Base-by-base conservation (phyloP, 2,113 vertebrate species). In the Ptilonorhynchus violaceus region DNA sequence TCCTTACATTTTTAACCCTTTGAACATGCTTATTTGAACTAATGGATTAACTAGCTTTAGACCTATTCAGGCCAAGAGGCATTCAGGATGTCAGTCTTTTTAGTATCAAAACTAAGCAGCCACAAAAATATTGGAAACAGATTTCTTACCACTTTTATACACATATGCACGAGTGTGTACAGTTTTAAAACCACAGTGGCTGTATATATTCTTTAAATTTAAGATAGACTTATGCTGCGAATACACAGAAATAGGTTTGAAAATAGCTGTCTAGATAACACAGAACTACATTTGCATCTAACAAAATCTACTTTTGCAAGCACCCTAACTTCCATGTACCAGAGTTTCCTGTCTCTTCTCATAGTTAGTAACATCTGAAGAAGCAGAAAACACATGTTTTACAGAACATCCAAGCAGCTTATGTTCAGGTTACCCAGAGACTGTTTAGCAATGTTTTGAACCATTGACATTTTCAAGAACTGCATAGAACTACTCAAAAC, bases 161-260 rank as follows among this genome's bases (percentile, higher is more conserved):
- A 20, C 5, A 47, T 24, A 8, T 14, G 39, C 8, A 5, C 3
- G 2, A 42, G 2, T 3, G 6, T 6, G 6, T 12, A 33, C 7
- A 37, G 9, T 15, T 85, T 35, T 12, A 56, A 63, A 56, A 24
- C 4, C 52, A 39, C 10, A 37, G 35, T 16, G 20, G 15, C 14
- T 79, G 8, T 13, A 19, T 24, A 15, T 19, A 62, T 14, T 33
- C 7, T 25, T 53, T n/a, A 62, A 39, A 62, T 74, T 58, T 60
- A 35, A 62, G 9, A 10, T 6, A 17, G 18, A 16, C 6, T 59
- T 6, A 37, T 8, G 24, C 3, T 15, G 1, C 5, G 5, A 50
- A 18, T 28, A 41, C 7, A 47, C 10, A 72, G 28, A 46, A 58
- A 35, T 2, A 33, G 31, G 31, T n/a, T 19, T 76, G 15, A 44